Evolutionary conservation across 2,888 invertebrate species (phyloP), one percentile per base, ranked within the genome.

Genomic region (Diaperis boleti): DNA sequence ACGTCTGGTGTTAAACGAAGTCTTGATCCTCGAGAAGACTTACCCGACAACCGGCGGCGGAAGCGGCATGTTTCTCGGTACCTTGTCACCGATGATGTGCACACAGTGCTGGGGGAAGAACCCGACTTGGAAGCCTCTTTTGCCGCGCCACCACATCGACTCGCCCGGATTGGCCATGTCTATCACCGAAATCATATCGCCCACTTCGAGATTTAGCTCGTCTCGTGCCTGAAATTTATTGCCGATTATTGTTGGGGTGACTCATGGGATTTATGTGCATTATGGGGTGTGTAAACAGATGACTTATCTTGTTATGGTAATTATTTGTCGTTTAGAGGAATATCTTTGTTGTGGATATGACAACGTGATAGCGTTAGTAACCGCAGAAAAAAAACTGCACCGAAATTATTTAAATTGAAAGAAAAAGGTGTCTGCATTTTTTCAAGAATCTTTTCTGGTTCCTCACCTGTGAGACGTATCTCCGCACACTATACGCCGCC

Each of bases 111-210:
- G 92, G 1, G 98, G 98, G 82, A 98, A 98, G 84, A 97, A 98
- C 0, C 97, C 97, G 44, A 98, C 97, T 75, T 96, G 93, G 83
- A 97, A 97, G 0, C 95, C 96, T 52, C 94, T 89, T 82, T 98
- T 98, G 67, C 98, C 98, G 54, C 98, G 88, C 98, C 98, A 98
- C 97, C 97, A 98, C 55, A 93, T 88, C 49, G 95, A 95, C 81
- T 97, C 96, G 56, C 94, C 93, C 0, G 96, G 92, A 84, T 86
- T 89, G 62, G 97, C 97, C 97, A 98, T 98, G 81, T 98, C 98
- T 72, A 98, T 98, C 69, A 98, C 97, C 4, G 97, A 97, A 74
- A 98, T 95, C 92, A 98, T 98, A 78, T 98, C 98, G 59, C 98
- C 98, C 18, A 97, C 94, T 89, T 98, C 89, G 54, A 91, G 88